Percentiles rank a stretch among this genome's conserved stretches.
Conservation (phyloP, 2,888 invertebrate species). For the Chaetogeoica ovagalla region DNA sequence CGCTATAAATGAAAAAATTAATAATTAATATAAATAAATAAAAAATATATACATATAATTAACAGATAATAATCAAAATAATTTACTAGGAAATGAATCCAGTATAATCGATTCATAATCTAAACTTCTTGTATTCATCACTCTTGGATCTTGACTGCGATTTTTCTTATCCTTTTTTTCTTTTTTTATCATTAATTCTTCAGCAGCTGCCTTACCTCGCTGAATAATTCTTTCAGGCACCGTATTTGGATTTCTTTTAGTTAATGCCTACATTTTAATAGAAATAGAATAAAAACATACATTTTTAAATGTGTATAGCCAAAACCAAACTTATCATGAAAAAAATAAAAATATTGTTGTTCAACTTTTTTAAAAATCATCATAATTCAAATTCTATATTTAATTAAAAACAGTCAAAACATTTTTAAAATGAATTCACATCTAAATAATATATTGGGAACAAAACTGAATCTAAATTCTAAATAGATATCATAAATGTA, state of each 20-base stretch:
- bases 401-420: too few relatives aligned
- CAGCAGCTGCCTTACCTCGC: slow-evolving; percentile 22
- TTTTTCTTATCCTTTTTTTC: slow-evolving; percentile 21
- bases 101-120: slow-evolving; percentile 45
- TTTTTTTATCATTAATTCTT: neutral
- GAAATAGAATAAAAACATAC: too few relatives aligned
- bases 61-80: neutral
- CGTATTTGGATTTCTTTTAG: slow-evolving; percentile 42
- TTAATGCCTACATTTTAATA: slow-evolving; percentile 28
- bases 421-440: too few relatives aligned
- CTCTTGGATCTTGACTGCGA: slow-evolving; percentile 41
- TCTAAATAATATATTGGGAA: too few relatives aligned
- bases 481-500: too few relatives aligned
- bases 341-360: too few relatives aligned
- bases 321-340: too few relatives aligned
- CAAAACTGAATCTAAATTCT: too few relatives aligned
- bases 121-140: slow-evolving; percentile 42
- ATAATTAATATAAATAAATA: neutral
- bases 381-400: too few relatives aligned
- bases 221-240: slow-evolving; percentile 36
- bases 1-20: slow-evolving; percentile 13
- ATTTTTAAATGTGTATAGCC: too few relatives aligned
- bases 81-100: slow-evolving; percentile 33
- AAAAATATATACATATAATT: neutral
- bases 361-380: too few relatives aligned